phyloP scores from a whole-genome alignment of 1,140 invertebrate species.

The Rhopalosiphum padi region DNA sequence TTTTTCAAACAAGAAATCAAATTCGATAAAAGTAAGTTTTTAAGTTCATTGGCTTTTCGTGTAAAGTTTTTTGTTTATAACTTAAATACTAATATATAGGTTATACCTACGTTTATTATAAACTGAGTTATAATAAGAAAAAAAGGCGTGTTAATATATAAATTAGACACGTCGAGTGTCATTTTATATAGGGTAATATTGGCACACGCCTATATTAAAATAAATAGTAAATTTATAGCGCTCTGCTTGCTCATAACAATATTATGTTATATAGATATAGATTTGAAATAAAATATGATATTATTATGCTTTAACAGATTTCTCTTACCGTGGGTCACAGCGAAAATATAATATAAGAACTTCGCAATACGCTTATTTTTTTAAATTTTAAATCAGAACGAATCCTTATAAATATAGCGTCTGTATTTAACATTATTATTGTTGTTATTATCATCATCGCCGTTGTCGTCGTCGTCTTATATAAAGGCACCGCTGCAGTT shows the following conservation, averaged over 20 bases:
- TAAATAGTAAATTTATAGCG: not conserved
- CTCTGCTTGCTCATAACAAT: not conserved
- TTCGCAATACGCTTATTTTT: not conserved
- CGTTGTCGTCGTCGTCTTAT: not conserved
- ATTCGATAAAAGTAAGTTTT: too few relatives aligned
- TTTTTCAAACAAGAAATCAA: too few relatives aligned
- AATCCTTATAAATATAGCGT: not conserved
- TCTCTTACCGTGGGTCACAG: not conserved
- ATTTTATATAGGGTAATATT: too few relatives aligned
- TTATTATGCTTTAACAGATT: not conserved
- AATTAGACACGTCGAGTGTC: not conserved
- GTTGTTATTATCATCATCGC: not conserved
- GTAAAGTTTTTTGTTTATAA: not conserved
- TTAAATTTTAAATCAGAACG: constrained; percentile 14
- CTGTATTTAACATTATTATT: not conserved
- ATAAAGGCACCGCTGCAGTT: too few relatives aligned
- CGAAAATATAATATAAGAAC: not conserved
- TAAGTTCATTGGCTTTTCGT: not conserved
- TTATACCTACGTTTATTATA: not conserved
- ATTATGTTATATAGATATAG: not conserved
- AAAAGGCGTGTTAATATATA: not conserved
- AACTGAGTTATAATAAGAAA: not conserved
- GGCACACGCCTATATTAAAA: not conserved
- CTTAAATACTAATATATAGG: not conserved
- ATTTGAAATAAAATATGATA: not conserved